Evolutionary conservation across 2,888 invertebrate genomes (phyloP).

Genomic region (Eupsilia transversa): DNA sequence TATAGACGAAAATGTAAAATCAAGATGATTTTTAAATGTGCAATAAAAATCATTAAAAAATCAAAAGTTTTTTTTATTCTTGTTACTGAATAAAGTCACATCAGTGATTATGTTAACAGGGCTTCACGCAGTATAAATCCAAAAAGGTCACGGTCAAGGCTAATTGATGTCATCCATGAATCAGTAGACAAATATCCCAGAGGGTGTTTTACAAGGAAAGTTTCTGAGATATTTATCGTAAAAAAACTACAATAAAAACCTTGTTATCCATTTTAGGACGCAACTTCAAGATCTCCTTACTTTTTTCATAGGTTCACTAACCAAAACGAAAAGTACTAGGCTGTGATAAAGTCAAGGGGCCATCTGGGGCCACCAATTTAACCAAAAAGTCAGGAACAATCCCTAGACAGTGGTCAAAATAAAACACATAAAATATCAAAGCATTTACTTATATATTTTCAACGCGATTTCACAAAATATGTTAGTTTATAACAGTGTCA

Average conservation of each 20-base stretch:
- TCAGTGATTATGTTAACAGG: neutral
- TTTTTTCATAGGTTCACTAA: neutral
- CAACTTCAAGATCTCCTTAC: neutral
- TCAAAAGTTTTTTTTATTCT: neutral
- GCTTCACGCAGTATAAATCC: neutral
- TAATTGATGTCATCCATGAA: neutral
- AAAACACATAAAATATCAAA: constrained; percentile 43
- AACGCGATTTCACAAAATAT: constrained; percentile 33
- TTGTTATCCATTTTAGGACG: neutral
- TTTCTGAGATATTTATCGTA: neutral
- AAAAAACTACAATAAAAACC: neutral
- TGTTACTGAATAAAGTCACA: neutral
- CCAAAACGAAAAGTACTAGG: neutral
- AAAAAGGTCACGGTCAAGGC: neutral
- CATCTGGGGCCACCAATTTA: neutral
- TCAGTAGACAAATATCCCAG: neutral
- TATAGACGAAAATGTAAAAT: constrained; percentile 55
- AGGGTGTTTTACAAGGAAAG: neutral
- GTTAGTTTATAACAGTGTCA: constrained; percentile 17
- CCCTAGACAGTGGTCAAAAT: neutral
- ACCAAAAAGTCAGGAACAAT: neutral
- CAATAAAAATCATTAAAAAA: constrained; percentile 56
- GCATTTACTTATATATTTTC: constrained; percentile 56
- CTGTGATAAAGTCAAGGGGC: neutral
- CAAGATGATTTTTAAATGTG: constrained; percentile 52